A percentile compares a stretch with the other conserved stretches of the same genome.
Evolutionary conservation across 2,113 vertebrate genomes (phyloP).

Genomic region (Eubucco bourcierii): DNA sequence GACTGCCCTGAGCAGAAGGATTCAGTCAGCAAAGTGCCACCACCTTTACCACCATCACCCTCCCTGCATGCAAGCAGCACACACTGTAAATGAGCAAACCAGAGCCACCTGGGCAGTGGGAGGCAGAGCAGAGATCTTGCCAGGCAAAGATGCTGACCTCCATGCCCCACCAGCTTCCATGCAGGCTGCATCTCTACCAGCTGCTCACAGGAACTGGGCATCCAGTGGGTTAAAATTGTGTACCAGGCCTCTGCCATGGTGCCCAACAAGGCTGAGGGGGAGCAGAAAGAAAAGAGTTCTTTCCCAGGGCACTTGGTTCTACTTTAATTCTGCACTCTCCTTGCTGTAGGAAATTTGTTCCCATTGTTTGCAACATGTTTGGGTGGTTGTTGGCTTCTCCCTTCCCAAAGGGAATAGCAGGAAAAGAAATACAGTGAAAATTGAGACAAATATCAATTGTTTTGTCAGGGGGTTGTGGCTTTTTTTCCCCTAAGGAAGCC

Average conservation of each 20-base stretch:
- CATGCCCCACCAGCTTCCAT: neutral
- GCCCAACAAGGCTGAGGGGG: neutral
- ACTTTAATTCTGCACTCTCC: neutral
- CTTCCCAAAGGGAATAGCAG: slow-evolving; percentile 16
- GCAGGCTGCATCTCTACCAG: neutral
- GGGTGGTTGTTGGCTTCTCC: slow-evolving; percentile 59
- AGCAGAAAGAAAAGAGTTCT: neutral
- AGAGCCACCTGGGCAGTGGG: neutral
- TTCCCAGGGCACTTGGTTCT: neutral
- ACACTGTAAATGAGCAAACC: neutral
- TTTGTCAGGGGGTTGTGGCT: neutral
- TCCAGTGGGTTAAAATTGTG: neutral
- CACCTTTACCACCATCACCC: neutral
- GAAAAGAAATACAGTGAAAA: slow-evolving; percentile 30
- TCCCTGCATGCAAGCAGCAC: neutral
- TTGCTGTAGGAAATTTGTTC: slow-evolving; percentile 15
- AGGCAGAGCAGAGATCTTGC: neutral
- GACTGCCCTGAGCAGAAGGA: neutral
- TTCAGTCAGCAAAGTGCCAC: neutral
- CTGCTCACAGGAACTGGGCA: neutral
- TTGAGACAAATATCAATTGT: slow-evolving; percentile 36
- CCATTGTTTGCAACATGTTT: slow-evolving; percentile 53
- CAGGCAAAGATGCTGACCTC: neutral
- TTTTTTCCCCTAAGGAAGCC: neutral
- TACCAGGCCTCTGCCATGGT: neutral